Conservation (phyloP, 2,888 invertebrate species). For the Stenodema calcarata region DNA sequence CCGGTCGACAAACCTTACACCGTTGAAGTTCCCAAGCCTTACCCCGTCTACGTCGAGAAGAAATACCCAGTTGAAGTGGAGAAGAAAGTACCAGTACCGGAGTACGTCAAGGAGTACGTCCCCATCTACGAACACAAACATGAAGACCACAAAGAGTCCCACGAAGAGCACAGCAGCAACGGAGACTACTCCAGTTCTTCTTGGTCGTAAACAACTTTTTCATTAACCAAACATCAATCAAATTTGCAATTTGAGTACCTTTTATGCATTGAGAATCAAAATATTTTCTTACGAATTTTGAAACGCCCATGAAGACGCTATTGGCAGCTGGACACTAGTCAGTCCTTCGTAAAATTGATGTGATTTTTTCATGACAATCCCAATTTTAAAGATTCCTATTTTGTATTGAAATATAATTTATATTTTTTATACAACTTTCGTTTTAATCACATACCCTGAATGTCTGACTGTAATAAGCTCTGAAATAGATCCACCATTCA, state of each 20-base stretch:
- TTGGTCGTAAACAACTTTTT: slow-evolving; percentile 4
- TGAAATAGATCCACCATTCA: too few species aligned
- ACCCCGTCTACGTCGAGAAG: slow-evolving; percentile 55
- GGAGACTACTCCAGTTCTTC: slow-evolving; percentile 7
- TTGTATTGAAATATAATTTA: slow-evolving; percentile 23
- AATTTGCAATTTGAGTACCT: background rate
- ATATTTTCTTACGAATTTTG: background rate
- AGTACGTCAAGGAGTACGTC: slow-evolving; percentile 55
- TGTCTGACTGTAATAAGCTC: too few species aligned
- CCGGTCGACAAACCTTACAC: slow-evolving; percentile 54
- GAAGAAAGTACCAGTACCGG: slow-evolving; percentile 54
- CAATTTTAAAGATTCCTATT: slow-evolving; percentile 5
- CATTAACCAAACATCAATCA: background rate
- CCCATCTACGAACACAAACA: slow-evolving; percentile 55
- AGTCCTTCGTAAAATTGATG: slow-evolving; percentile 12
- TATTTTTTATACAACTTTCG: background rate
- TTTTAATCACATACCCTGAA: background rate
- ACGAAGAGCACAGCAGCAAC: background rate
- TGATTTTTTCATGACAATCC: background rate
- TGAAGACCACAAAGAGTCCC: slow-evolving; percentile 41
- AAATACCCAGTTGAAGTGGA: slow-evolving; percentile 53
- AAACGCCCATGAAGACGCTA: background rate
- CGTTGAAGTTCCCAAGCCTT: slow-evolving; percentile 51
- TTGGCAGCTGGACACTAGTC: slow-evolving; percentile 24
- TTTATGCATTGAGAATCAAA: background rate